Evolutionary conservation across 1,140 invertebrate species (phyloP).

Genomic region (Saccostrea cuccullata): DNA sequence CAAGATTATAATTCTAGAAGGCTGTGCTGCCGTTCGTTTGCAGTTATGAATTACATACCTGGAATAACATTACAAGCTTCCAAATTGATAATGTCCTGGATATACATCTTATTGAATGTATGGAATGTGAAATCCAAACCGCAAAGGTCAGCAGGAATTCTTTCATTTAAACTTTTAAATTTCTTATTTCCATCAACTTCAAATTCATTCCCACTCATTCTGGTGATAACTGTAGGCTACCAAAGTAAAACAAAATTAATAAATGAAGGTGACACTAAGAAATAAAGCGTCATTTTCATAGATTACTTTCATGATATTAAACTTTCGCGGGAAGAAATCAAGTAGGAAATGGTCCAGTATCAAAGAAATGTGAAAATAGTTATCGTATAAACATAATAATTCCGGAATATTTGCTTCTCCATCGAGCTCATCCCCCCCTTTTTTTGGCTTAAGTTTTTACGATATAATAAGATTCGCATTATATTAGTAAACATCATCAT

Average conservation of each 20-base stretch:
- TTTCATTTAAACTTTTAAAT: background rate
- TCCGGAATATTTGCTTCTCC: background rate
- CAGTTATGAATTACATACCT: constrained; percentile 41
- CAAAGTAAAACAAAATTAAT: background rate
- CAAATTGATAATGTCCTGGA: constrained; percentile 56
- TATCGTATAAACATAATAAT: background rate
- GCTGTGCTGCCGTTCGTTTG: too few species aligned
- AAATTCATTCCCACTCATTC: background rate
- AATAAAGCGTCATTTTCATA: background rate
- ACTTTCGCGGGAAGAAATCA: constrained; percentile 3
- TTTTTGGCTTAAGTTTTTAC: too few species aligned
- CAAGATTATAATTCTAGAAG: too few species aligned
- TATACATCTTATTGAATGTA: constrained; percentile 62
- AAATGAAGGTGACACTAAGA: background rate
- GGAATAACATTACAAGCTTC: constrained; percentile 52
- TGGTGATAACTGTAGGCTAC: background rate
- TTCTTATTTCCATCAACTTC: background rate
- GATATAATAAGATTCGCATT: too few species aligned
- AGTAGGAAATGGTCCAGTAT: background rate
- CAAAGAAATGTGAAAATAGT: background rate
- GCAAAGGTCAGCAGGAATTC: background rate
- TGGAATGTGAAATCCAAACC: constrained; percentile 58
- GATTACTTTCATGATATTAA: background rate
- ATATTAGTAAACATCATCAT: too few species aligned
- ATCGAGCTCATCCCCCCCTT: too few species aligned